Evolutionary conservation across 2,113 vertebrate species (phyloP), one percentile per base, ranked within the genome.

Genomic region (Carassius carassius): DNA sequence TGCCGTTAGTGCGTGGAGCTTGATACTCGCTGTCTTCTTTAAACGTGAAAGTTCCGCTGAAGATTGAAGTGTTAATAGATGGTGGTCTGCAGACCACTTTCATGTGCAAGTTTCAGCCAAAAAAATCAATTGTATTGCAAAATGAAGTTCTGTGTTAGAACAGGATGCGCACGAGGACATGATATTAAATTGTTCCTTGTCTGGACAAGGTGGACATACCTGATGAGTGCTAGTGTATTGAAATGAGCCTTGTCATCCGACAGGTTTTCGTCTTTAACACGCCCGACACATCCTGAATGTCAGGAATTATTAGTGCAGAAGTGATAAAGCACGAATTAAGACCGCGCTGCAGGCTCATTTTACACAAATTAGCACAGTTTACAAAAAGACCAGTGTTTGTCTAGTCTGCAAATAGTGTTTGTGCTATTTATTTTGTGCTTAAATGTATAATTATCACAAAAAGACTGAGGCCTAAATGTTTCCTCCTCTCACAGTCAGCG

Each of bases 171-270:
- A 44, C 8, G 6, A 79, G 56, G 35, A 79, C 35, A 60, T 23
- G 54, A 41, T 21, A 60, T 78, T 41, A 17, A 54, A n/a, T 51
- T 1, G 25, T 25, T 49, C 72, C n/a, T 17, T 7, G 44, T 23
- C n/a, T 74, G 13, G 8, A 19, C 72, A 3, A 49, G 5, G 10
- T 58, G 56, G 56, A 16, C 6, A 8, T 3, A 29, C 44, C 29
- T 44, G 58, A 63, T 44, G 56, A 41, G 58, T 35, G 37, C 4
- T 29, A 3, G 32, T 54, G 32, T 62, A 65, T 54, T 62, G 35
- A 65, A 29, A 4, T 19, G 37, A 47, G 16, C 56, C 41, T 91
- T 14, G 89, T 60, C 58, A 25, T 86, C 77, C 67, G 90, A 85
- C 80, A 19, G 78, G 51, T 84, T 70, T 79, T 62, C 13, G 70